These are phyloP conservation scores for Drosophila trapezifrons DNA, from an alignment of 1,140 invertebrate genomes.

Conservation along the genomic window DNA sequence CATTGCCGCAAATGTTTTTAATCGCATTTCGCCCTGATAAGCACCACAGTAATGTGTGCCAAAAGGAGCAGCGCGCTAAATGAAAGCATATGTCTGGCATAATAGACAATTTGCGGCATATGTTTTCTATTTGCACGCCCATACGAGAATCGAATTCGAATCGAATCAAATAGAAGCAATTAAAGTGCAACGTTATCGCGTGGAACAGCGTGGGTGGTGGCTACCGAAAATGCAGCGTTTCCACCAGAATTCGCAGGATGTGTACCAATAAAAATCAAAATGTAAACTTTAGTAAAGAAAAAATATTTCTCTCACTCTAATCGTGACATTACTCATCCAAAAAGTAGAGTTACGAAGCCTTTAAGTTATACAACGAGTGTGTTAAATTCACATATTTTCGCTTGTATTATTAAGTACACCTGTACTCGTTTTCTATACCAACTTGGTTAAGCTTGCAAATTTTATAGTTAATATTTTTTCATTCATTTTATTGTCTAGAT, in stretches of 20 bases:
- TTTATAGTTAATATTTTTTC: too few species aligned
- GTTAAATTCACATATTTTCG: too few species aligned
- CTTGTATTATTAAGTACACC: too few species aligned
- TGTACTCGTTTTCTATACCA: too few species aligned
- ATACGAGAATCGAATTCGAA: neutral
- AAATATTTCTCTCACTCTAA: neutral
- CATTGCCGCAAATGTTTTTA: constrained; percentile 41
- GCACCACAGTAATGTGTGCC: neutral
- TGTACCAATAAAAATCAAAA: neutral
- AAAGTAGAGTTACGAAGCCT: neutral
- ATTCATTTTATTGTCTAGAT: neutral
- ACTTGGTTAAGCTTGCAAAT: neutral
- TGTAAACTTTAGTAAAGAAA: too few species aligned
- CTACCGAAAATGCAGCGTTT: constrained; percentile 1
- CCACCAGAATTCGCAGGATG: neutral
- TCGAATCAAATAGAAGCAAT: constrained; percentile 17
- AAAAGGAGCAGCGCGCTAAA: constrained; percentile 1
- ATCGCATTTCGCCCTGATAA: constrained; percentile 49
- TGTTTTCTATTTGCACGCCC: constrained; percentile 41
- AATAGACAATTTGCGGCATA: constrained; percentile 57
- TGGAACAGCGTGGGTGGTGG: constrained; percentile 6
- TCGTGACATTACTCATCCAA: neutral
- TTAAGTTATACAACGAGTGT: neutral
- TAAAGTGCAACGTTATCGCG: constrained; percentile 31
- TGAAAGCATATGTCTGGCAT: constrained; percentile 56